Evolutionary conservation across 2,888 invertebrate species (phyloP).

Genomic region (Diplazon laetatorius): DNA sequence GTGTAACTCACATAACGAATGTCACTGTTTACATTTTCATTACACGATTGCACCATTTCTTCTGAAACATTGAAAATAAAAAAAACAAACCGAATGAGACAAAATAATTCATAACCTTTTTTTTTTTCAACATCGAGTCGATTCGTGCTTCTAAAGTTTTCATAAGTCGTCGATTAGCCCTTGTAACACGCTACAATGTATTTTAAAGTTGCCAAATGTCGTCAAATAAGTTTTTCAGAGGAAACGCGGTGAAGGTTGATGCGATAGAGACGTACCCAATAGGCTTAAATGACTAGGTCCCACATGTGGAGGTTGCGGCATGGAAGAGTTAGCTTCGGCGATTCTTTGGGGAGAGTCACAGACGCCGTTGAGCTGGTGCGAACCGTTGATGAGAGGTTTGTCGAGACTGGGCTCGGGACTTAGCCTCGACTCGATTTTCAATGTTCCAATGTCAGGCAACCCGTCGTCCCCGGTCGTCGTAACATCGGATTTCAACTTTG

Average conservation of each 20-base stretch:
- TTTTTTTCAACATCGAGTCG: too few relatives aligned
- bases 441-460: slow-evolving; percentile 72
- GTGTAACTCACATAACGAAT: slow-evolving; percentile 90
- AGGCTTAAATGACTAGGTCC: slow-evolving; percentile 80
- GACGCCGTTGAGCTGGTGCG: slow-evolving; percentile 77
- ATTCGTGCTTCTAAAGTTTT: too few relatives aligned
- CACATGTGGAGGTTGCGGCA: slow-evolving; percentile 70
- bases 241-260: background rate
- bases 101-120: slow-evolving; percentile 33
- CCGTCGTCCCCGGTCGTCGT: slow-evolving; percentile 66
- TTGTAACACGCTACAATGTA: too few relatives aligned
- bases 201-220: too few relatives aligned
- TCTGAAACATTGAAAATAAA: slow-evolving; percentile 64
- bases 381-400: slow-evolving; percentile 75
- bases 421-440: slow-evolving; percentile 78
- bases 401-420: slow-evolving; percentile 70
- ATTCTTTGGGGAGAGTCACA: slow-evolving; percentile 73
- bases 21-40: slow-evolving; percentile 74
- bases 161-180: too few relatives aligned
- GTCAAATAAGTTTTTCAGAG: background rate
- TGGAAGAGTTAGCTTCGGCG: slow-evolving; percentile 67
- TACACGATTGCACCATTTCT: slow-evolving; percentile 71
- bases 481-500: slow-evolving; percentile 69
- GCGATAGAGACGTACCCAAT: slow-evolving; percentile 71
- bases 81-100: background rate